Percentiles rank a stretch among this genome's conserved stretches.
These are phyloP conservation scores for Mellivora capensis DNA, from an alignment of 2,113 vertebrate genomes.

Conservation along the genomic window DNA sequence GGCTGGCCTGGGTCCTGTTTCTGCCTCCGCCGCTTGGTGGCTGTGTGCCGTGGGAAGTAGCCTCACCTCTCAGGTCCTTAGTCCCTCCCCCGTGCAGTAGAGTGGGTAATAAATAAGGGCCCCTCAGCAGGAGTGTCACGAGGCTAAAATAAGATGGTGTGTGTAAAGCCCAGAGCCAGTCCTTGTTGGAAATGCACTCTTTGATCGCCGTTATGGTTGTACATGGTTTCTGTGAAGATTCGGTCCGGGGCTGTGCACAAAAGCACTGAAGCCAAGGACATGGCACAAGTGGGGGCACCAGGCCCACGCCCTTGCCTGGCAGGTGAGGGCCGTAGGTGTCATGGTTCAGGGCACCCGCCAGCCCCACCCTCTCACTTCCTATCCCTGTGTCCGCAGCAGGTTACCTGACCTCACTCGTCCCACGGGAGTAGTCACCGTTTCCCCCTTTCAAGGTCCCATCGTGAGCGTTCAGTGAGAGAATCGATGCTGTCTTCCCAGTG, in stretches of 20 bases:
- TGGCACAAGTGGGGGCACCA: not conserved
- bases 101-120: not conserved
- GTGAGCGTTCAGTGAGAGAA: not conserved
- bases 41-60: not conserved
- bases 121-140: accelerated
- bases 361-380: not conserved
- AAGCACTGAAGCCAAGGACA: not conserved
- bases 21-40: not conserved
- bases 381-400: not conserved
- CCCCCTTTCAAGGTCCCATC: not conserved
- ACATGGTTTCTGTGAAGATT: not conserved
- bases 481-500: not conserved
- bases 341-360: not conserved
- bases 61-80: not conserved
- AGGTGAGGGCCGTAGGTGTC: no score
- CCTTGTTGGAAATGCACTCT: accelerated
- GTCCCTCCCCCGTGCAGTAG: not conserved
- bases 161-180: not conserved
- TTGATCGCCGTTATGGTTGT: not conserved
- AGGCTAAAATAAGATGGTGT: not conserved
- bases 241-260: not conserved
- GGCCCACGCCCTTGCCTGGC: not conserved
- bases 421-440: not conserved
- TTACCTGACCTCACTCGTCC: not conserved
- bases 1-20: not conserved